phyloP scores from a whole-genome alignment of 2,113 vertebrate species.

The Lamprotornis superbus region DNA sequence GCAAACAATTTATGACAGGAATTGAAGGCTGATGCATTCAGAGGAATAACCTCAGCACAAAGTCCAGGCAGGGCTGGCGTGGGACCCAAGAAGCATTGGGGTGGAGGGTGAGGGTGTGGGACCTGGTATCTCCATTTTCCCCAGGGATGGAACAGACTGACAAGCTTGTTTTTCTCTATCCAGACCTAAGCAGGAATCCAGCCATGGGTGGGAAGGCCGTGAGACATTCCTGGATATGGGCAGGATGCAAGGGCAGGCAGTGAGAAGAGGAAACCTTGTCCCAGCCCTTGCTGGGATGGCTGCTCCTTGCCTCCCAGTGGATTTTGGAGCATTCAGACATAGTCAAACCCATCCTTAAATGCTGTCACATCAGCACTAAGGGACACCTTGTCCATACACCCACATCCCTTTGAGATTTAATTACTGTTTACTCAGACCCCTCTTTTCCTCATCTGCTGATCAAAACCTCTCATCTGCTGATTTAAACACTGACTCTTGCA shows the following conservation, averaged over 20 bases:
- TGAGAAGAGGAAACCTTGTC: background rate
- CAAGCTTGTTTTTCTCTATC: background rate
- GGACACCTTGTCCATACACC: background rate
- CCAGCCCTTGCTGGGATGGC: background rate
- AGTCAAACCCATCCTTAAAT: background rate
- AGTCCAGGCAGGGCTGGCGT: background rate
- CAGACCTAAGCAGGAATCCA: background rate
- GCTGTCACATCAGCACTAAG: background rate
- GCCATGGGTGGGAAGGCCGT: fast-evolving
- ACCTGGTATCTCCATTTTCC: background rate
- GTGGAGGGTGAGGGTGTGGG: too few relatives aligned
- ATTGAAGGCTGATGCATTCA: background rate
- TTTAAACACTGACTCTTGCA: fast-evolving
- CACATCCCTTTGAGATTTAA: background rate
- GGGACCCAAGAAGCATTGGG: background rate
- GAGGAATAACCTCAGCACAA: background rate
- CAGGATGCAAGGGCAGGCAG: fast-evolving
- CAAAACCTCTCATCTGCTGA: background rate
- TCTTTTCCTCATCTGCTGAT: background rate
- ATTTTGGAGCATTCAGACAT: background rate
- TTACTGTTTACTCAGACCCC: fast-evolving
- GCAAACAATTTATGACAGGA: background rate
- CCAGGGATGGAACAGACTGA: fast-evolving
- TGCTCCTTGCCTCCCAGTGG: background rate
- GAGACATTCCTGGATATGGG: background rate